Conservation (phyloP, 1,140 invertebrate species). For the Drosophila ohnishii region DNA sequence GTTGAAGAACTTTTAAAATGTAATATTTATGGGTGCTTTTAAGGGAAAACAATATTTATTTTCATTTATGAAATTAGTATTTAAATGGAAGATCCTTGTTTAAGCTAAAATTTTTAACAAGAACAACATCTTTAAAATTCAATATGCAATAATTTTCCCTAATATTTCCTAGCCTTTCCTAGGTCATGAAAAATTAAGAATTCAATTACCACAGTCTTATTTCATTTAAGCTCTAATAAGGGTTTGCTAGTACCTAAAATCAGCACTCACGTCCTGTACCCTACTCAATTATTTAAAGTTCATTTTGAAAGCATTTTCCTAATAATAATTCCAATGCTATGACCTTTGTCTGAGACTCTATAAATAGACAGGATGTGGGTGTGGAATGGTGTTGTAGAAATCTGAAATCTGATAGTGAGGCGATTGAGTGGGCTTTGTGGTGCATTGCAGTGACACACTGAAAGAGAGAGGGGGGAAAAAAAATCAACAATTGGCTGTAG, state of each 20-base stretch:
- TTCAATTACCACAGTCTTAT: conserved; percentile 8
- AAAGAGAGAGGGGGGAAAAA: conserved; percentile 24
- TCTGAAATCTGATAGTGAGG: conserved; percentile 12
- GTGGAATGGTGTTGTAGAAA: conserved; percentile 15
- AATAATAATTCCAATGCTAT: conserved; percentile 16
- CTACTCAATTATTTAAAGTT: conserved; percentile 18
- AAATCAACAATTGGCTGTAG: conserved; percentile 64
- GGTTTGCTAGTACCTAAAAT: not conserved
- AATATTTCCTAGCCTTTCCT: not conserved
- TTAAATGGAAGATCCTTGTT: not conserved
- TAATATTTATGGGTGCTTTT: not conserved
- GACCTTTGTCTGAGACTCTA: conserved; percentile 30
- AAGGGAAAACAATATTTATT: not conserved
- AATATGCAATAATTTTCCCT: no score
- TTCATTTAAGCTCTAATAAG: not conserved
- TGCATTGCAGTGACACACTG: conserved; percentile 20
- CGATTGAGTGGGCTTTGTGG: not conserved
- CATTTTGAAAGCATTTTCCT: conserved; percentile 5
- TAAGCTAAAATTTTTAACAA: no score
- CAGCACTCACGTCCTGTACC: conserved; percentile 1
- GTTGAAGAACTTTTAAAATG: not conserved
- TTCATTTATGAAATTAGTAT: not conserved
- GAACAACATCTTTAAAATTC: not conserved
- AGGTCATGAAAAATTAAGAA: not conserved
- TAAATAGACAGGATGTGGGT: conserved; percentile 25